Percentiles rank a stretch among this genome's conserved stretches.
Evolutionary conservation across 2,113 vertebrate species (phyloP).

Genomic region (Podarcis cretensis): DNA sequence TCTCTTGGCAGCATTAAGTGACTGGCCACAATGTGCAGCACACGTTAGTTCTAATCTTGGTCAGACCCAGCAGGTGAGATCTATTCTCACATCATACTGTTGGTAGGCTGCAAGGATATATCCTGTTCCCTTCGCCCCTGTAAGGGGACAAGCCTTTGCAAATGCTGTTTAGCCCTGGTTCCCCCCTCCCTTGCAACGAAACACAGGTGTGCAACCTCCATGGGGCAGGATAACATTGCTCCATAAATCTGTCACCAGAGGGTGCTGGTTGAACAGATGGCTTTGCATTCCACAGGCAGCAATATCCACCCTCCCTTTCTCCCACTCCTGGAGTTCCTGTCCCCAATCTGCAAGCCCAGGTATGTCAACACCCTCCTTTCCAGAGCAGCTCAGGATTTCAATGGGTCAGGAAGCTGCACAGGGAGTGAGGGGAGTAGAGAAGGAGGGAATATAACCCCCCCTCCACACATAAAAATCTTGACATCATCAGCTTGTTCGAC

Average conservation of each 20-base stretch:
- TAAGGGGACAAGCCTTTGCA: constrained; percentile 26
- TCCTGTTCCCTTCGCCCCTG: background rate
- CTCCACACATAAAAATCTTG: background rate
- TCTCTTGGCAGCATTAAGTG: background rate
- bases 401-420: constrained; percentile 54
- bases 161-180: constrained; percentile 41
- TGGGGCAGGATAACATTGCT: constrained; percentile 57
- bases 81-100: background rate
- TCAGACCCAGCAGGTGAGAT: background rate
- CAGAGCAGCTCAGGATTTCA: constrained; percentile 42
- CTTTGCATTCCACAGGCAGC: constrained; percentile 58
- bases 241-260: constrained; percentile 73
- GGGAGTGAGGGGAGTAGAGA: background rate
- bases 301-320: constrained; percentile 20
- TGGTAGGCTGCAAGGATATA: background rate
- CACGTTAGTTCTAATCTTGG: background rate
- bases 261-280: constrained; percentile 72
- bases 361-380: constrained; percentile 63
- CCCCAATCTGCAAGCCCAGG: constrained; percentile 54
- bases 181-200: constrained; percentile 54
- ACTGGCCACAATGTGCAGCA: background rate
- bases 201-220: constrained; percentile 67
- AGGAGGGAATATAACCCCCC: background rate
- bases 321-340: background rate
- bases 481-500: constrained; percentile 40